Evolutionary conservation across 1,140 invertebrate genomes (phyloP), one percentile per base, ranked within the genome.

Genomic region (Sycophila sp.): DNA sequence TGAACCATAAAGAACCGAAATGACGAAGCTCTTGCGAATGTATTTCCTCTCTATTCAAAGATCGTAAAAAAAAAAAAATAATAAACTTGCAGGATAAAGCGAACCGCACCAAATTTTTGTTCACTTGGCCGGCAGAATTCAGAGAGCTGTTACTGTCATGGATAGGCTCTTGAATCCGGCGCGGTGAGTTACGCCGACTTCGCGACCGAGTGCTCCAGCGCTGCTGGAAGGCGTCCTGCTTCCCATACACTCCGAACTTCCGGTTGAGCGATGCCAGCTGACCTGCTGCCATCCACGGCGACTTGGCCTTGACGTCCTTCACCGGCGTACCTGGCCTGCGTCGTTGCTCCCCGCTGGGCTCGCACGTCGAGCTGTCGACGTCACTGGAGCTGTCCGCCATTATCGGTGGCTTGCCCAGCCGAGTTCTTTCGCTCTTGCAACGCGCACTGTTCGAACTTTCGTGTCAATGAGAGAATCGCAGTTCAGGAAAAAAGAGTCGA

Each of bases 301-400:
- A 17, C n/a, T 30, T 26, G 7, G 1, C 30, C 38, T 1, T 47
- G 15, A 0, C 22, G 17, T 13, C 0, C n/a, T n/a, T n/a, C n/a
- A n/a, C n/a, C n/a, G n/a, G n/a, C n/a, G n/a, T n/a, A n/a, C n/a
- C n/a, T n/a, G n/a, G n/a, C n/a, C n/a, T n/a, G 0, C 32, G 42
- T 2, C 2, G 19, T 6, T 2, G 11, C n/a, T 3, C 13, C 10
- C 0, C 22, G 0, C 28, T 13, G 4, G 2, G 1, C 1, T 67
- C 51, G 28, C 7, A 28, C 10, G 36, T 1, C 36, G 53, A 67
- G 49, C 65, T 58, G 40, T 17, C 5, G 2, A 58, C 1, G 19
- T 68, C 66, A 28, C 55, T 68, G 2, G 66, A 59, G 26, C 66
- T 68, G 7, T 59, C 55, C 7, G 15, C 53, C 6, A 19, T 32